A percentile compares a stretch with the other conserved stretches of the same genome.
Conservation (phyloP, 2,888 invertebrate species). For the Trachelus troglodyta region DNA sequence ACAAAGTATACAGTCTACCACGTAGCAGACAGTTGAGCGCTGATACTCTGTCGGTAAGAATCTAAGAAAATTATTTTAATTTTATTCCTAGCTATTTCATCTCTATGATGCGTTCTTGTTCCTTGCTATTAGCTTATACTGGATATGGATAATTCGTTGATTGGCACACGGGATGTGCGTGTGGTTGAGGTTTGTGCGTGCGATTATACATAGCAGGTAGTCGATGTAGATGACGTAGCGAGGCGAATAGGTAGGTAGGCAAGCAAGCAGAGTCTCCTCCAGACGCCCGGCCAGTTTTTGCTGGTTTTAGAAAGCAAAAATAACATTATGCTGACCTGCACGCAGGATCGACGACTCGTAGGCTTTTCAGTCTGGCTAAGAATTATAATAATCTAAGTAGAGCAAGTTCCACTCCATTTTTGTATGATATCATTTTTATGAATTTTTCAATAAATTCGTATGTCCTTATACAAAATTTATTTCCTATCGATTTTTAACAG, state of each 20-base stretch:
- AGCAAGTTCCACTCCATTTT: not conserved
- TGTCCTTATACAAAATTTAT: not conserved
- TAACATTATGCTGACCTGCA: slow-evolving; percentile 42
- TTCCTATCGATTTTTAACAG: not conserved
- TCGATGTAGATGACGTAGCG: not conserved
- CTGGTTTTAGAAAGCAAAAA: slow-evolving; percentile 46
- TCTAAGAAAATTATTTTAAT: not conserved
- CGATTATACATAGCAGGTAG: not conserved
- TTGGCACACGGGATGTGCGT: not conserved
- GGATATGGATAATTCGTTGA: not conserved
- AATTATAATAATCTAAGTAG: slow-evolving; percentile 19
- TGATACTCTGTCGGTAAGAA: not conserved
- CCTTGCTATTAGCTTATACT: not conserved
- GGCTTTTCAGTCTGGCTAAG: slow-evolving; percentile 19
- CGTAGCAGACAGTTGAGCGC: no score
- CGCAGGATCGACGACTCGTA: slow-evolving; percentile 22
- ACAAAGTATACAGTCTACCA: no score
- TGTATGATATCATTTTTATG: not conserved
- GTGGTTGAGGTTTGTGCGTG: not conserved
- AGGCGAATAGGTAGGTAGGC: slow-evolving; percentile 9
- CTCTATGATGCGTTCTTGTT: not conserved
- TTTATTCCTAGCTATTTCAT: not conserved
- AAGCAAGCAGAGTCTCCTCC: slow-evolving; percentile 19
- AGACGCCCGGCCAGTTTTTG: slow-evolving; percentile 40
- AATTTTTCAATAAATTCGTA: not conserved